Percentiles rank a stretch among this genome's conserved stretches.
These are phyloP conservation scores for Galbula dea DNA, from an alignment of 2,113 vertebrate genomes.

Conservation along the genomic window DNA sequence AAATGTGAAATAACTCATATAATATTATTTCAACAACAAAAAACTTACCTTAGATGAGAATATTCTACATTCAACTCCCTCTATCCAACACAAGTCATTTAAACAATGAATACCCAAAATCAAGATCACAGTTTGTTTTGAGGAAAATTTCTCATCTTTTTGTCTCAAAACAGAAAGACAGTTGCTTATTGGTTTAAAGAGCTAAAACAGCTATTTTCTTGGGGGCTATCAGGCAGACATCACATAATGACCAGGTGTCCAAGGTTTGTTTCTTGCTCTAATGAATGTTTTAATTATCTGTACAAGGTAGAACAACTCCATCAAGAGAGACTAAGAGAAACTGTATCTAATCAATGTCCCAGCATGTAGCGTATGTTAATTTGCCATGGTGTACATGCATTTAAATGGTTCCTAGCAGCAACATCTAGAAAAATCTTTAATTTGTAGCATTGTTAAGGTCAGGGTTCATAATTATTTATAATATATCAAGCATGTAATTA, in stretches of 20 bases:
- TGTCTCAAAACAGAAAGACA: background rate
- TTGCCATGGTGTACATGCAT: background rate
- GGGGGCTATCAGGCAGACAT: background rate
- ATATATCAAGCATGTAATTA: conserved; percentile 24
- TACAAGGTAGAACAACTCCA: background rate
- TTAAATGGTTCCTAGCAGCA: background rate
- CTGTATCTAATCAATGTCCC: background rate
- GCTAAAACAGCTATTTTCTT: background rate
- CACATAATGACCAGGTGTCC: background rate
- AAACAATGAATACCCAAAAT: background rate
- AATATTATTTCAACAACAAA: background rate
- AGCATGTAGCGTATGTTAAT: background rate
- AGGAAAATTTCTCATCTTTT: background rate
- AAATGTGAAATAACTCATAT: background rate
- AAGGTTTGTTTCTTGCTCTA: background rate
- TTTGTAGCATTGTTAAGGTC: background rate
- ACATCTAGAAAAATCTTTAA: background rate
- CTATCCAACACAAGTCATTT: background rate
- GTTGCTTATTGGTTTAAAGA: background rate
- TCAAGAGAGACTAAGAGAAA: background rate
- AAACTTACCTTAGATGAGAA: background rate
- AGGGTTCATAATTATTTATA: conserved; percentile 14
- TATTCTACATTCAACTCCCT: background rate
- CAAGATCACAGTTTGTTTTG: background rate
- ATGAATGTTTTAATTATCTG: background rate